Conservation (phyloP, 37 sponge, comb jelly and placozoan genomes). For the Cladorhizidae sp. region DNA sequence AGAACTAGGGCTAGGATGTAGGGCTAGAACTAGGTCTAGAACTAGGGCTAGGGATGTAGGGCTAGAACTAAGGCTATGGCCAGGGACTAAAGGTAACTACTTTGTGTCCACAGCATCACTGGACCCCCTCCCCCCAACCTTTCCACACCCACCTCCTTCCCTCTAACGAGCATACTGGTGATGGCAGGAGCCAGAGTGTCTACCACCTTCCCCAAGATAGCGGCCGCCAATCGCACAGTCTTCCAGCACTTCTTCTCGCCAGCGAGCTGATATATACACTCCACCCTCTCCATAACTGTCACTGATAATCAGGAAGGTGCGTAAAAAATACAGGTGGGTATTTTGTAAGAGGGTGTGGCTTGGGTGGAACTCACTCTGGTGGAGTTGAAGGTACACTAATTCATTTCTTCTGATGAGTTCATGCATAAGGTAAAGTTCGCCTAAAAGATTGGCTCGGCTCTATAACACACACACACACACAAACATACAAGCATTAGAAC, state of each 20-base stretch:
- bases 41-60: no score
- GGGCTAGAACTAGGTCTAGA: no score
- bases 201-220: conserved; percentile 77
- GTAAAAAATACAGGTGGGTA: no score
- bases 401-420: conserved; percentile 59
- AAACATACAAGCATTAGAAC: neutral
- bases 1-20: no score
- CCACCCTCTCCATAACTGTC: conserved; percentile 31
- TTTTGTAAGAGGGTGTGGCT: no score
- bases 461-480: neutral
- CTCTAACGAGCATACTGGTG: conserved; percentile 71
- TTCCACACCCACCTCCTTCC: conserved; percentile 37
- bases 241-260: conserved; percentile 69
- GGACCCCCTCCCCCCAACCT: no score
- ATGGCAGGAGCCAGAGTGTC: conserved; percentile 87
- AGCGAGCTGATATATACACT: conserved; percentile 56
- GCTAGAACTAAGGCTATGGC: no score
- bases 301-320: conserved; percentile 5
- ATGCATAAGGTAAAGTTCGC: conserved; percentile 56
- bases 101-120: no score
- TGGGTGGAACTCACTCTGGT: neutral
- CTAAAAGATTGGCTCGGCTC: neutral
- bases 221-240: conserved; percentile 73
- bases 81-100: no score
- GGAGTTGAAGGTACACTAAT: neutral